Percentiles rank a stretch among this genome's conserved stretches.
Evolutionary conservation across 2,797 vertebrate genomes (phyloP).

Genomic region (Scolopax bukidnonensis): DNA sequence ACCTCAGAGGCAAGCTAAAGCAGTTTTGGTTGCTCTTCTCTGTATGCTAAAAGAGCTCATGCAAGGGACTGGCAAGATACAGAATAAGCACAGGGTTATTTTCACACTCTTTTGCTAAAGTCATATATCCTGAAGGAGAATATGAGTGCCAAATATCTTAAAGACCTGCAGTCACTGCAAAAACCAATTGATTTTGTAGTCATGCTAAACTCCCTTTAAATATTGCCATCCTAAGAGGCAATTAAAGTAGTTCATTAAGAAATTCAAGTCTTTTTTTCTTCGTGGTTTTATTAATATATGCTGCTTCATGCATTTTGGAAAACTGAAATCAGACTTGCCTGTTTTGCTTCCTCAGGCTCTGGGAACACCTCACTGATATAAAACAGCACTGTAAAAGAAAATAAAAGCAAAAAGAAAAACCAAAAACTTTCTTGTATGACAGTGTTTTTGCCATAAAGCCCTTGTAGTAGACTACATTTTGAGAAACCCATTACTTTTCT

Average conservation of each 20-base stretch:
- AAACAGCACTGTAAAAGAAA: neutral
- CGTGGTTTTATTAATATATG: neutral
- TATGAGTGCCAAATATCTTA: neutral
- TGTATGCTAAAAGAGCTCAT: neutral
- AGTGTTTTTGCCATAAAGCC: neutral
- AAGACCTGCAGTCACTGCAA: neutral
- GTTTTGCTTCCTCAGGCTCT: neutral
- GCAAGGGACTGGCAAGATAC: neutral
- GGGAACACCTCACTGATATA: neutral
- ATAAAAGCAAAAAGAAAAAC: neutral
- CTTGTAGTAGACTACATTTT: neutral
- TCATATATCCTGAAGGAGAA: neutral
- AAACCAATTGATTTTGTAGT: neutral
- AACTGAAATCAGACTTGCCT: neutral
- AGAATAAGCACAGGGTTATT: neutral
- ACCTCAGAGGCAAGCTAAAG: neutral
- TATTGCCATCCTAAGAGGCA: neutral
- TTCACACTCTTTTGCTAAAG: neutral
- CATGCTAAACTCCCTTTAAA: neutral
- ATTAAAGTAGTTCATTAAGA: neutral
- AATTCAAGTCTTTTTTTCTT: neutral
- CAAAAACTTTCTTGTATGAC: neutral
- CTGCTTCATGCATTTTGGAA: neutral
- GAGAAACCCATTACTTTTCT: neutral
- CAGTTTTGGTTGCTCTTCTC: neutral